Base-by-base conservation (phyloP, 2,888 invertebrate genomes). In the Agriopis marginaria region DNA sequence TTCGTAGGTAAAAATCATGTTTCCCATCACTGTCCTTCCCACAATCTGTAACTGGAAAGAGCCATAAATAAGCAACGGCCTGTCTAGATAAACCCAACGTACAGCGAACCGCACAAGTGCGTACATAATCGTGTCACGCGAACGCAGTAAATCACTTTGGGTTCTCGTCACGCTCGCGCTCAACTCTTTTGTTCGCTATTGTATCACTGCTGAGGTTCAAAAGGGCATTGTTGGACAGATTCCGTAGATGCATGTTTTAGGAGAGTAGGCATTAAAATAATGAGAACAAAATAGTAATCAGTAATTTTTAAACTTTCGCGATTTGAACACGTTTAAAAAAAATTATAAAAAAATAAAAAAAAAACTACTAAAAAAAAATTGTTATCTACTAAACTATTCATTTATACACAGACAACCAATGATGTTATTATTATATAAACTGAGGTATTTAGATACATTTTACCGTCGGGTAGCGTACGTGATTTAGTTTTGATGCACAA, bases 181-280 rank as follows among this genome's bases (percentile, higher is more conserved):
- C 76, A 75, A 77, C 76, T 77, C 76, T 77, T 76, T 77, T 77
- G 76, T 77, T 75, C 74, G 68, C 75, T 70, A 76, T 73, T 75
- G 76, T 75, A 75, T 73, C 76, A 75, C 68, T 68, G 68, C 56
- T 64, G 70, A 63, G 76, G 72, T 73, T 73, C 63, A 63, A 70
- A 66, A 75, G 74, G 72, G 71, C 63, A 70, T 76, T 75, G 73
- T 74, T 70, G 73, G 70, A 69, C 71, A 67, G 68, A 53, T 64
- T 56, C 71, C 60, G 14, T 53, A 51, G 72, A 74, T 62, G 58
- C 42, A 51, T 45, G 40, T 47, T 42, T 54, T 23, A 2, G 10
- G 40, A 61, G 75, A 75, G 56, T 44, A 42, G 76, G 66, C 44
- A 62, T 17, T 11, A 14, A 7, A 9, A 14, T 17, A 6, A 23